These are phyloP conservation scores for Trichonephila clavata DNA, from an alignment of 1,140 invertebrate species.

Conservation along the genomic window DNA sequence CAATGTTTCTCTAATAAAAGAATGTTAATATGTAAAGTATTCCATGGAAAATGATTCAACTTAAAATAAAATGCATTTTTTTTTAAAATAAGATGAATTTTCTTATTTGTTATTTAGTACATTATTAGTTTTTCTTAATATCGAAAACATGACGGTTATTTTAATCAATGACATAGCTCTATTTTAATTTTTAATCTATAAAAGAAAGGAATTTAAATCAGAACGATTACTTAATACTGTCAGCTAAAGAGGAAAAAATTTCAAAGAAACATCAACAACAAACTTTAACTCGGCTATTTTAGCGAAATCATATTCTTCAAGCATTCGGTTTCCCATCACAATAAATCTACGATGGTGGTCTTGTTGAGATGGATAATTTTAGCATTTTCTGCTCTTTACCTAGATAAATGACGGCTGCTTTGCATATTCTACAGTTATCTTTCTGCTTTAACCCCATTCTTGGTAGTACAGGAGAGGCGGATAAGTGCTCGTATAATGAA, in stretches of 20 bases:
- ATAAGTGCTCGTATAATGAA: constrained; percentile 49
- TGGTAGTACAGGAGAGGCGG: constrained; percentile 29
- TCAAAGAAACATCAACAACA: neutral
- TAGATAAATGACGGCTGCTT: constrained; percentile 63
- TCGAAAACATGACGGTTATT: too few relatives aligned
- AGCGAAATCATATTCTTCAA: neutral
- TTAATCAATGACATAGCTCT: too few relatives aligned
- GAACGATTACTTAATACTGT: too few relatives aligned
- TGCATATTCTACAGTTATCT: constrained; percentile 44
- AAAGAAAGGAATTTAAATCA: too few relatives aligned
- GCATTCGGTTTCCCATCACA: neutral
- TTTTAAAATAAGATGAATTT: too few relatives aligned
- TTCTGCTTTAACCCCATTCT: constrained; percentile 13
- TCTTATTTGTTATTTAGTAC: too few relatives aligned
- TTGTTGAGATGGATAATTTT: constrained; percentile 53
- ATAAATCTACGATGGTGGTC: constrained; percentile 53
- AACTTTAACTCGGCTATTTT: neutral
- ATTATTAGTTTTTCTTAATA: too few relatives aligned
- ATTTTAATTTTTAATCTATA: too few relatives aligned
- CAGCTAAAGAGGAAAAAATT: neutral
- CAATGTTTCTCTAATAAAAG: too few relatives aligned
- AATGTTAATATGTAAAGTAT: too few relatives aligned
- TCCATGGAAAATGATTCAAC: too few relatives aligned
- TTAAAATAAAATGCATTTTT: too few relatives aligned
- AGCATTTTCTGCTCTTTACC: constrained; percentile 18